Percentiles rank a stretch among this genome's conserved stretches.
Evolutionary conservation across 2,113 vertebrate species (phyloP).

Genomic region (Fregetta grallaria): DNA sequence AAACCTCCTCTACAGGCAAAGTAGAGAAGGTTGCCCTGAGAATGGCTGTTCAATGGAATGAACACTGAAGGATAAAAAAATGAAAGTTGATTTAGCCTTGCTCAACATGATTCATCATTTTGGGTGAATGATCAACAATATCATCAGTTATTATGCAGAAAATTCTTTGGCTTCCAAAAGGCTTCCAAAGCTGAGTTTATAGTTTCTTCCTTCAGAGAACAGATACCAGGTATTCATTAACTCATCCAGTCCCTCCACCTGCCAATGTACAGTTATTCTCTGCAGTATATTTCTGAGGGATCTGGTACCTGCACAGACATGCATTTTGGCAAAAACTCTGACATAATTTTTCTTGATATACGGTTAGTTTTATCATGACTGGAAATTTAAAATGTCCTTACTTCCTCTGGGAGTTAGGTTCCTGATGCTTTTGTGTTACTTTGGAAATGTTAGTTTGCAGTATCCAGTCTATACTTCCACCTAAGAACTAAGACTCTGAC

Average conservation of each 20-base stretch:
- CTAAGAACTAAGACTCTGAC: not conserved
- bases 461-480: not conserved
- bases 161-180: not conserved
- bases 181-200: not conserved
- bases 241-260: not conserved
- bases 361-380: not conserved
- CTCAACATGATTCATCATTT: not conserved
- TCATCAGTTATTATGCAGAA: not conserved
- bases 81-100: not conserved
- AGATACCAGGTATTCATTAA: not conserved
- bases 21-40: not conserved
- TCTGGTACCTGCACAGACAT: not conserved
- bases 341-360: not conserved
- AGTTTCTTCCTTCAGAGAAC: not conserved
- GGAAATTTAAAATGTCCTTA: not conserved
- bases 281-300: not conserved
- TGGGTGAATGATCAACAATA: not conserved
- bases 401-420: not conserved
- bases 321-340: not conserved
- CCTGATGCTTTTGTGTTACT: not conserved
- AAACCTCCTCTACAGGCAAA: not conserved
- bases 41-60: not conserved
- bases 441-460: not conserved
- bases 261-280: not conserved
- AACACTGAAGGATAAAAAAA: not conserved